Evolutionary conservation across 2,113 vertebrate species (phyloP).

Genomic region (Labrus mixtus): DNA sequence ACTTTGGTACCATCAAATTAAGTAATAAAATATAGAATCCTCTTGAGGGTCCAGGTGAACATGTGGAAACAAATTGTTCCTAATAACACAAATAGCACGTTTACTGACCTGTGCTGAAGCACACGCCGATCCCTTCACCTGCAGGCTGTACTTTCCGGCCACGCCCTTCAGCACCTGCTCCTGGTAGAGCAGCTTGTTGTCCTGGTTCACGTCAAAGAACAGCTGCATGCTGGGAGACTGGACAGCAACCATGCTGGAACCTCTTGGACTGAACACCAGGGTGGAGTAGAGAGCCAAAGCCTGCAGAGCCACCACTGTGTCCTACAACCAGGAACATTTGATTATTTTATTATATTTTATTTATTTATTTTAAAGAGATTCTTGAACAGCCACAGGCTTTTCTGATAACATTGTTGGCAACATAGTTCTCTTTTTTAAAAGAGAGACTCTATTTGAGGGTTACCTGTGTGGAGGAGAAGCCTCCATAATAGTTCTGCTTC

Average conservation of each 20-base stretch:
- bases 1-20: no score
- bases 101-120: constrained; percentile 80
- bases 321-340: no score
- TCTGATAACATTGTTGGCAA: no score
- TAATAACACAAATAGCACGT: neutral
- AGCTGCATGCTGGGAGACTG: constrained; percentile 59
- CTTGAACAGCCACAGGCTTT: no score
- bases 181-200: constrained; percentile 89
- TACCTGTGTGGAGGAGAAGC: constrained; percentile 90
- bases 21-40: no score
- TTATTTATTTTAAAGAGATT: no score
- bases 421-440: no score
- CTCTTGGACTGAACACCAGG: constrained; percentile 51
- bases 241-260: constrained; percentile 74
- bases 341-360: no score
- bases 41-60: no score
- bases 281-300: constrained; percentile 85
- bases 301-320: constrained; percentile 88
- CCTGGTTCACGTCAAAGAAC: constrained; percentile 81
- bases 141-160: constrained; percentile 77
- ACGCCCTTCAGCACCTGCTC: constrained; percentile 73
- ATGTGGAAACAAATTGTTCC: no score
- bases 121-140: constrained; percentile 81
- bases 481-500: constrained; percentile 87
- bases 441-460: neutral